These are phyloP conservation scores for Armadillidium nasatum DNA, from an alignment of 1,140 invertebrate species.

Conservation along the genomic window DNA sequence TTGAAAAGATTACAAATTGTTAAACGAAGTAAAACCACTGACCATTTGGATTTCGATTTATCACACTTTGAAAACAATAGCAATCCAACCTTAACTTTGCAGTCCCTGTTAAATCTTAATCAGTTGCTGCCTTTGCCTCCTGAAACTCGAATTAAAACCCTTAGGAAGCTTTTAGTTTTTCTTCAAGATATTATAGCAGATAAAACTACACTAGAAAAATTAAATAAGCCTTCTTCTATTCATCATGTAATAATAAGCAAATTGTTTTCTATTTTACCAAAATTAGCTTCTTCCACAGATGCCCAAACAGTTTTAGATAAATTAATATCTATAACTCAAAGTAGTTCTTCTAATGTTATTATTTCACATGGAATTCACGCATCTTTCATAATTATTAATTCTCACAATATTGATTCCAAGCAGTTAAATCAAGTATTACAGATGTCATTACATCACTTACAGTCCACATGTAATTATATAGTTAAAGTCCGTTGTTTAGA, in stretches of 20 bases:
- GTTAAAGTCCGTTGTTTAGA: constrained; percentile 4
- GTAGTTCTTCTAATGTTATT: background rate
- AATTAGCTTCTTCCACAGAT: background rate
- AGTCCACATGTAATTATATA: background rate
- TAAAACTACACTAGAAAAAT: no score
- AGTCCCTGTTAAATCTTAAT: background rate
- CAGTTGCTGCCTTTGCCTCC: background rate
- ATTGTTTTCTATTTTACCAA: background rate
- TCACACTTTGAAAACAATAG: background rate
- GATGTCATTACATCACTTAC: background rate
- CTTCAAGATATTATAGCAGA: background rate
- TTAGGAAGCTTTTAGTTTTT: background rate
- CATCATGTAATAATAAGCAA: background rate
- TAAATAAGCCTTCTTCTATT: background rate
- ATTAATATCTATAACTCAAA: background rate
- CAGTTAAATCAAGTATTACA: constrained; percentile 4
- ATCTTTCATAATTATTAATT: background rate
- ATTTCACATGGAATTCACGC: background rate
- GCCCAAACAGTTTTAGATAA: background rate
- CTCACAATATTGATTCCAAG: background rate
- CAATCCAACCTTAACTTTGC: background rate
- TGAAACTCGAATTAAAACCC: background rate
- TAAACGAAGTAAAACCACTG: background rate
- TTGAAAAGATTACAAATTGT: constrained; percentile 2
- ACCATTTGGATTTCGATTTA: background rate